These are phyloP conservation scores for Scaeva pyrastri DNA, from an alignment of 2,888 invertebrate species.

Conservation along the genomic window DNA sequence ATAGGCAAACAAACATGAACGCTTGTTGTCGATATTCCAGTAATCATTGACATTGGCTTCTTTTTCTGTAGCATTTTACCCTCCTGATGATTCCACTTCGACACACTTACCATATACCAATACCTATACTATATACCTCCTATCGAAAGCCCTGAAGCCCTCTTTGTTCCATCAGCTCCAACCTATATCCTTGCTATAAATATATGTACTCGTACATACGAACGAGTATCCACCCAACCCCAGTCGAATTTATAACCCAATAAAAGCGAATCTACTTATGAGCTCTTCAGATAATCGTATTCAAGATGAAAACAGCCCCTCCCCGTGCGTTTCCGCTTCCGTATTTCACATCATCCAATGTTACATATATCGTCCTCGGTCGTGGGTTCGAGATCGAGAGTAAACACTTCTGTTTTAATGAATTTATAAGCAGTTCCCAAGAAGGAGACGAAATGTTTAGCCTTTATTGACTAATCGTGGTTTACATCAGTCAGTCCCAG, in stretches of 20 bases:
- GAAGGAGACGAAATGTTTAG: constrained; percentile 27
- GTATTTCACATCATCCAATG: background rate
- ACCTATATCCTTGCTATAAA: too few species aligned
- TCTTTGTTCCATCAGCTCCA: background rate
- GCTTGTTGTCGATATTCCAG: constrained; percentile 51
- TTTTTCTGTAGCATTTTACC: constrained; percentile 67
- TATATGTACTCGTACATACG: too few species aligned
- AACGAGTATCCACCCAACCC: background rate
- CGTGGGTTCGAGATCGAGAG: constrained; percentile 36
- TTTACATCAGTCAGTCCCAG: constrained; percentile 9
- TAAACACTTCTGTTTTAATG: constrained; percentile 53
- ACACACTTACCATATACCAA: too few species aligned
- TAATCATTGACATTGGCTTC: constrained; percentile 69
- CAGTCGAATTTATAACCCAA: constrained; percentile 66
- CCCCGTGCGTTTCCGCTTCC: background rate
- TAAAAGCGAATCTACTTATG: constrained; percentile 66
- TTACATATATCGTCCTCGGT: constrained; percentile 34
- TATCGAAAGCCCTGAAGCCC: constrained; percentile 27
- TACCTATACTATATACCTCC: too few species aligned
- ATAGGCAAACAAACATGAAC: constrained; percentile 58
- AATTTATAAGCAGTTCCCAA: constrained; percentile 38
- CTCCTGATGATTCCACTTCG: constrained; percentile 67
- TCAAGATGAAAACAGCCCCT: constrained; percentile 57
- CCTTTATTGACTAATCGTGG: constrained; percentile 63
- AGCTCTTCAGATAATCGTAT: constrained; percentile 66